Base-by-base conservation (phyloP, 1,140 invertebrate genomes). In the Drosophila sp. region DNA sequence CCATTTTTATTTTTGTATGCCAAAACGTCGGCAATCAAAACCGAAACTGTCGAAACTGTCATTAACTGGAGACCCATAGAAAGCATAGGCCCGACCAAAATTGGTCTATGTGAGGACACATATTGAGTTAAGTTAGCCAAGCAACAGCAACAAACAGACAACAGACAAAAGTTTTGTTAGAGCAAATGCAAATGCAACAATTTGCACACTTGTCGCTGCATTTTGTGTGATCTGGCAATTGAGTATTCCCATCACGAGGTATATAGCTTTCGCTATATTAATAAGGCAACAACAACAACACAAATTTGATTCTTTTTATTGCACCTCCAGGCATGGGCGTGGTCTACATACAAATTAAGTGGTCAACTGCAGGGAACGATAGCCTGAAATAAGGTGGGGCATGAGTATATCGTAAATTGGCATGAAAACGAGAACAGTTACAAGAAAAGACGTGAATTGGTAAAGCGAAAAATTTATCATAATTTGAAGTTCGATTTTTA, bases 1-100 rank as follows among this genome's bases (percentile, higher is more conserved):
- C 60, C 60, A 67, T 66, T 77, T 70, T 41, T 29, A 55, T 35
- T 57, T 69, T 70, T 50, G 44, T 50, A 70, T 72, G 67, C 29
- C 38, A 41, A 47, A 50, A 50, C 56, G 64, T 57, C 61, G 60
- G 76, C 84, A 89, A 87, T 87, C 83, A 87, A 80, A 89, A 47
- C 84, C 79, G 55, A 87, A 86, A 83, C 82, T 87, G 83, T 83
- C 84, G 72, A 89, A 86, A 86, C 79, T 73, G 82, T 67, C 82
- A 86, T 86, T 86, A 86, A 72, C 68, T 73, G 56, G 63, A 58
- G 70, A 29, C 60, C 82, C 30, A 70, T 75, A 76, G 79, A 66
- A 69, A 65, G 72, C 60, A 44, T 33, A 33, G 30, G 60, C 40
- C 55, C 17, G 29, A 29, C 33, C 71, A 66, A 79, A 71, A 67